A percentile compares a stretch with the other conserved stretches of the same genome.
These are phyloP conservation scores for Pinna nobilis DNA, from an alignment of 1,140 invertebrate species.

Conservation along the genomic window DNA sequence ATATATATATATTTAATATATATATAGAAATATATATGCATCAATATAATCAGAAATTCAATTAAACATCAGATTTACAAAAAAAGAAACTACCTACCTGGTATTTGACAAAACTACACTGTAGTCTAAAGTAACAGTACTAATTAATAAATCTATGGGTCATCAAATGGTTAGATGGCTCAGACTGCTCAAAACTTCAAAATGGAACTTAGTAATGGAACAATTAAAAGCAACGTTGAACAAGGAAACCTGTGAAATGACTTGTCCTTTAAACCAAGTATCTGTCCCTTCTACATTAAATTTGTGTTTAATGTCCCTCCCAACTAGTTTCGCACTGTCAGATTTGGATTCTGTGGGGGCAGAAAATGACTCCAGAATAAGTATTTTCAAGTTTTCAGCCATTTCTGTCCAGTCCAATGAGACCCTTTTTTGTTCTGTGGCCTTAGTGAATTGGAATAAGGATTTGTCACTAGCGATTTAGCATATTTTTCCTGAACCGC, in stretches of 20 bases:
- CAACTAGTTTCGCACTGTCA: constrained; percentile 10
- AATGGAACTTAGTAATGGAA: constrained; percentile 14
- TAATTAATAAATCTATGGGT: constrained; percentile 1
- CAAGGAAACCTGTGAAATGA: constrained; percentile 40
- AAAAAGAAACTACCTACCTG: no score
- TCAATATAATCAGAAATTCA: no score
- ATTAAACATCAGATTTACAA: no score
- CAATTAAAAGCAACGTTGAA: constrained; percentile 5
- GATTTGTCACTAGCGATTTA: constrained; percentile 10
- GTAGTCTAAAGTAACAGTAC: neutral
- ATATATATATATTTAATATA: no score
- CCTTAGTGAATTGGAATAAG: constrained; percentile 26
- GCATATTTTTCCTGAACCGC: constrained; percentile 38
- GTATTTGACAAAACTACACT: no score
- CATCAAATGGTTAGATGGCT: neutral
- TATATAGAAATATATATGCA: no score
- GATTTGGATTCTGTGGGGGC: neutral
- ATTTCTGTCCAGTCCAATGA: constrained; percentile 28
- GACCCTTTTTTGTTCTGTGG: constrained; percentile 15
- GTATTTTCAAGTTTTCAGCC: constrained; percentile 38
- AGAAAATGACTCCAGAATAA: constrained; percentile 23
- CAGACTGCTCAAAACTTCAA: constrained; percentile 4
- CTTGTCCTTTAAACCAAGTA: constrained; percentile 30
- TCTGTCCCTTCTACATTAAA: constrained; percentile 17
- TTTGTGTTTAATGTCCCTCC: constrained; percentile 32